Evolutionary conservation across 2,797 vertebrate species (phyloP).

Genomic region (Orestias chungarensis): DNA sequence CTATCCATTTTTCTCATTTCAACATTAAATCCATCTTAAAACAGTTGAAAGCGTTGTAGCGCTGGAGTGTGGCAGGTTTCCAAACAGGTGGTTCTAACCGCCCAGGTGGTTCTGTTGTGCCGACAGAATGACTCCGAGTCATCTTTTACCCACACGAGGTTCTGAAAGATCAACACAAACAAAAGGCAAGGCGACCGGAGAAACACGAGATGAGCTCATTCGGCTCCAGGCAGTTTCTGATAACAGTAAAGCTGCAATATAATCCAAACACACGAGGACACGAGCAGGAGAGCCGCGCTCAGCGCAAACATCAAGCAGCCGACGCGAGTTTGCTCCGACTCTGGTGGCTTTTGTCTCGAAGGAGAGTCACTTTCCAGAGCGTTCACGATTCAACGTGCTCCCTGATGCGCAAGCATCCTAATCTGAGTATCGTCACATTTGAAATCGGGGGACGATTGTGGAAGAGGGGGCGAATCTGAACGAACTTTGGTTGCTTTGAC

Average conservation of each 20-base stretch:
- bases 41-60: no score
- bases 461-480: no score
- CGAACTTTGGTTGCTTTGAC: neutral
- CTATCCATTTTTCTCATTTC: no score
- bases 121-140: constrained; percentile 23
- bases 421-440: neutral
- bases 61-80: no score
- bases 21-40: no score
- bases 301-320: neutral
- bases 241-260: constrained; percentile 19
- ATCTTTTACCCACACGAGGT: constrained; percentile 18
- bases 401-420: neutral
- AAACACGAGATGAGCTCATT: constrained; percentile 35
- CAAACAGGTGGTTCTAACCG: no score
- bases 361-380: neutral
- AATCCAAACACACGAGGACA: constrained; percentile 1
- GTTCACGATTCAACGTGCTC: neutral
- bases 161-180: constrained; percentile 13
- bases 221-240: constrained; percentile 23
- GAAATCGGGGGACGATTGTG: no score
- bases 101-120: no score
- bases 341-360: neutral
- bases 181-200: constrained; percentile 22
- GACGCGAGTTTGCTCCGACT: neutral
- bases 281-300: neutral